These are phyloP conservation scores for Tetraneura akinire DNA, from an alignment of 1,140 invertebrate species.

Conservation along the genomic window DNA sequence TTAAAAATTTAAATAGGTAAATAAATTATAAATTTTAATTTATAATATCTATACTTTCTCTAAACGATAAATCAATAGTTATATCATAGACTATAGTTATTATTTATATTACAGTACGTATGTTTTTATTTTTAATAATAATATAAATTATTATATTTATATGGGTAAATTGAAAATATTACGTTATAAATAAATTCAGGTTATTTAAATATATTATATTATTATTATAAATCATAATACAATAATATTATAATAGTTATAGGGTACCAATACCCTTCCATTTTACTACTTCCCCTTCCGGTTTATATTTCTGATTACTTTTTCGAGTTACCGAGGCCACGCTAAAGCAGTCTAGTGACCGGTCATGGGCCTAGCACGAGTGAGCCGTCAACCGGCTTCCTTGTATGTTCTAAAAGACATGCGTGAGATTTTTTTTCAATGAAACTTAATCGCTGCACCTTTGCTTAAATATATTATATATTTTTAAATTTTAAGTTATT, in stretches of 20 bases:
- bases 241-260: neutral
- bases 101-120: neutral
- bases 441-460: neutral
- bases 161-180: neutral
- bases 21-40: neutral
- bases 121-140: neutral
- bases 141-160: neutral
- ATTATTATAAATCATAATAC: neutral
- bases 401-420: slow-evolving; percentile 35
- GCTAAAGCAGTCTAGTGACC: slow-evolving; percentile 43
- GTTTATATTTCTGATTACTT: neutral
- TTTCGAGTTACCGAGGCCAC: slow-evolving; percentile 38
- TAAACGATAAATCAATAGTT: neutral
- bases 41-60: neutral
- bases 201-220: neutral
- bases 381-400: slow-evolving; percentile 51
- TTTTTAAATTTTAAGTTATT: neutral
- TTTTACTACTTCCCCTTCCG: slow-evolving; percentile 46
- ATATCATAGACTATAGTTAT: neutral
- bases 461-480: neutral
- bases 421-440: neutral
- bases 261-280: slow-evolving; percentile 36
- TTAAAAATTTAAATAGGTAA: neutral
- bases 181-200: neutral
- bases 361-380: slow-evolving; percentile 47